Conservation (phyloP, 2,888 invertebrate genomes). For the Tachina fera region DNA sequence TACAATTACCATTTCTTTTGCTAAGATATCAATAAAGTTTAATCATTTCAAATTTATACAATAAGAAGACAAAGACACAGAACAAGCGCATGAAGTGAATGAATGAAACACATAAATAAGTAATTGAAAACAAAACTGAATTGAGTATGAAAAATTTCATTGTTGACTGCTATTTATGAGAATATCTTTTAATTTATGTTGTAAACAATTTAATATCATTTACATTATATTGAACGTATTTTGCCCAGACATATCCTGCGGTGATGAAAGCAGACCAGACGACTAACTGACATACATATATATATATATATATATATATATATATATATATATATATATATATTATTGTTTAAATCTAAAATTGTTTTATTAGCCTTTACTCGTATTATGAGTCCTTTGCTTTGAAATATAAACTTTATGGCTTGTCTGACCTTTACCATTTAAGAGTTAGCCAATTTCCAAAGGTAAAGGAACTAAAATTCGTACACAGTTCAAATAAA, state of each 20-base stretch:
- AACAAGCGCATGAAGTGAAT: not conserved
- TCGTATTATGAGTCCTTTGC: constrained; percentile 39
- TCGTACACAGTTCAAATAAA: no score
- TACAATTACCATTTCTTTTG: constrained; percentile 50
- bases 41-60: constrained; percentile 36
- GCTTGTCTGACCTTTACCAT: not conserved
- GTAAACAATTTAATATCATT: not conserved
- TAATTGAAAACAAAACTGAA: not conserved
- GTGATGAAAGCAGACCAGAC: not conserved
- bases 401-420: constrained; percentile 4
- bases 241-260: constrained; percentile 39
- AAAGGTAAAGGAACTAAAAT: constrained; percentile 24
- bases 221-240: constrained; percentile 5
- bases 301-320: not conserved
- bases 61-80: not conserved
- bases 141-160: not conserved
- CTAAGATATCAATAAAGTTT: constrained; percentile 26
- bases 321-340: no score
- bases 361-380: constrained; percentile 52
- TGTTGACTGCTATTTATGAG: constrained; percentile 3
- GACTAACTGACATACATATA: not conserved
- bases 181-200: constrained; percentile 1
- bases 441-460: constrained; percentile 47
- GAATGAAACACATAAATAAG: not conserved
- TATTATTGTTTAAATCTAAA: not conserved